Evolutionary conservation across 1,140 invertebrate species (phyloP).

Genomic region (Potamilus streckersoni): DNA sequence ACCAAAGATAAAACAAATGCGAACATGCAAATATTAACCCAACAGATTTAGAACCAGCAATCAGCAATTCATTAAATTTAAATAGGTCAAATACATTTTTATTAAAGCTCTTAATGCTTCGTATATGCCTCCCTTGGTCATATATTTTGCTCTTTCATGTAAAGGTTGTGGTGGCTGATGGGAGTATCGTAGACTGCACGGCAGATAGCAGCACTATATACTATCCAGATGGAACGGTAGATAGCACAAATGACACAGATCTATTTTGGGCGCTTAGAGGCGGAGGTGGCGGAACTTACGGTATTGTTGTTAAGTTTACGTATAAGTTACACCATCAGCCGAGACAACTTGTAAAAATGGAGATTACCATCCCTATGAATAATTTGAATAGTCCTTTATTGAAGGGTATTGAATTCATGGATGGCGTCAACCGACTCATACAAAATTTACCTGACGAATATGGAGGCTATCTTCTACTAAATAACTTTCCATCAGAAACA

Average conservation of each 20-base stretch:
- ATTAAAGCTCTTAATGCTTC: too few relatives aligned
- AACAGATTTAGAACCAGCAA: too few relatives aligned
- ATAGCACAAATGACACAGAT: constrained; percentile 21
- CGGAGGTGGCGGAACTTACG: constrained; percentile 53
- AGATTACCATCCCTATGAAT: constrained; percentile 1
- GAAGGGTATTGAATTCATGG: not conserved
- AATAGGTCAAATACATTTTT: too few relatives aligned
- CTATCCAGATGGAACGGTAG: constrained; percentile 2
- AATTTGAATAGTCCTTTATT: too few relatives aligned
- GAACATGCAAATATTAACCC: too few relatives aligned
- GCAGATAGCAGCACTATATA: constrained; percentile 1
- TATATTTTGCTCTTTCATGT: not conserved
- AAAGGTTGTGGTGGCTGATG: constrained; percentile 36
- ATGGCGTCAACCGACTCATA: constrained; percentile 2
- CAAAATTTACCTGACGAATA: constrained; percentile 14
- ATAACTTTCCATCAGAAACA: not conserved
- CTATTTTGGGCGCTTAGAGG: constrained; percentile 55
- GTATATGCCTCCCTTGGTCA: too few relatives aligned
- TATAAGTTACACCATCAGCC: constrained; percentile 37
- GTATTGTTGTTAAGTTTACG: constrained; percentile 37
- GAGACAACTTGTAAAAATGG: not conserved
- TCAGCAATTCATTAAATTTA: too few relatives aligned
- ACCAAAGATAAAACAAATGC: too few relatives aligned
- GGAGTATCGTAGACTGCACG: constrained; percentile 14
- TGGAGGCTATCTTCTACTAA: constrained; percentile 22